These are phyloP conservation scores for Apoderus coryli DNA, from an alignment of 2,888 invertebrate species.

Conservation along the genomic window DNA sequence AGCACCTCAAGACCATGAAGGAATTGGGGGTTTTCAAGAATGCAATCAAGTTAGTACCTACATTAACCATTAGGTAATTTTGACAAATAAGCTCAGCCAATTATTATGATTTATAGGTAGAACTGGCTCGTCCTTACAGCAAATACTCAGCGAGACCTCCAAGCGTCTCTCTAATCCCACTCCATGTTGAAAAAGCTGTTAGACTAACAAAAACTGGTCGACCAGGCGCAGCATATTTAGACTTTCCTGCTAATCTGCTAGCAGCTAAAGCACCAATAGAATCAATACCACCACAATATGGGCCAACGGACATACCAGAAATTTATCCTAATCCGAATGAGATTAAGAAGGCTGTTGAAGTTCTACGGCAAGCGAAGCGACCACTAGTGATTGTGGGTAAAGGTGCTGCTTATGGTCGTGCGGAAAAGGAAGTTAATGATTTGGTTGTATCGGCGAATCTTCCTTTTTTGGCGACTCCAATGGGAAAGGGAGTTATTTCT, in stretches of 20 bases:
- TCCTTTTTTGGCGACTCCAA: constrained; percentile 89
- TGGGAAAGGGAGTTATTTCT: constrained; percentile 76
- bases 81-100: neutral
- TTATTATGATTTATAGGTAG: constrained; percentile 38
- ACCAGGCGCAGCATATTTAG: constrained; percentile 82
- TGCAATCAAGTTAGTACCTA: constrained; percentile 21
- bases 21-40: constrained; percentile 85
- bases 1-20: constrained; percentile 82
- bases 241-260: constrained; percentile 78
- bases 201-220: constrained; percentile 71
- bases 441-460: constrained; percentile 58
- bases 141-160: constrained; percentile 87
- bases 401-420: constrained; percentile 46
- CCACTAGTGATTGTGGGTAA: constrained; percentile 87
- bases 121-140: constrained; percentile 74
- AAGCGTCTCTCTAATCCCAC: constrained; percentile 65
- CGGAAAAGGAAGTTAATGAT: constrained; percentile 55
- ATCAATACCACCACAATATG: constrained; percentile 33
- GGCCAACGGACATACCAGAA: constrained; percentile 45
- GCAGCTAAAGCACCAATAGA: constrained; percentile 24
- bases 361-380: constrained; percentile 56
- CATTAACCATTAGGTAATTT: neutral
- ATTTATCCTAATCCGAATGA: constrained; percentile 54
- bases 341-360: constrained; percentile 46
- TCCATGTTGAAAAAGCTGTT: constrained; percentile 85